A percentile compares a stretch with the other conserved stretches of the same genome.
Evolutionary conservation across 2,888 invertebrate genomes (phyloP).

Genomic region (Hypolimnas misippus): DNA sequence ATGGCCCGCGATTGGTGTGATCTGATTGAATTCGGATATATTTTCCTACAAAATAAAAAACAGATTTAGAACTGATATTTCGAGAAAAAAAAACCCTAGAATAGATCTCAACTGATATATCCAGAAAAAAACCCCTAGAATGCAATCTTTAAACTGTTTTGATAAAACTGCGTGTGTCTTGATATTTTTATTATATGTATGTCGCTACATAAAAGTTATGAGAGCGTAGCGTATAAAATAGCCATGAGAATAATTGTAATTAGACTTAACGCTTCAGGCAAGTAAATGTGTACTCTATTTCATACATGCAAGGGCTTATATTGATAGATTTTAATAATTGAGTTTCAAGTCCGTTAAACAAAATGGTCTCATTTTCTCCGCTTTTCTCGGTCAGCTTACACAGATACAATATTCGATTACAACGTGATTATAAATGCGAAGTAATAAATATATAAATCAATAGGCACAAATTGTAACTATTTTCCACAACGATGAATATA

Average conservation of each 20-base stretch:
- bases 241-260: conserved; percentile 25
- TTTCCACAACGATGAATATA: no score
- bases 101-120: no score
- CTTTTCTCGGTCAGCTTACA: conserved; percentile 31
- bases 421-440: no score
- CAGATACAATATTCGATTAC: background rate
- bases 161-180: background rate
- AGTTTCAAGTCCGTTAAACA: conserved; percentile 35
- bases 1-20: no score
- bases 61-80: no score
- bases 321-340: conserved; percentile 18
- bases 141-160: no score
- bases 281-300: conserved; percentile 20
- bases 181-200: background rate
- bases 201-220: conserved; percentile 27
- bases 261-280: background rate
- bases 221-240: conserved; percentile 36
- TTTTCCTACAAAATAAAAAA: no score
- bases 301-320: conserved; percentile 4
- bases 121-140: no score
- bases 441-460: no score
- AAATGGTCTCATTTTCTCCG: conserved; percentile 38
- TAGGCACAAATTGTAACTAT: no score
- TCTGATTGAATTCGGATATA: no score
- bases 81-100: no score